Percentiles rank a stretch among this genome's conserved stretches.
Conservation (phyloP, 30 jellyfish, hydroid and myxozoan genomes). For the Pelagia noctiluca region DNA sequence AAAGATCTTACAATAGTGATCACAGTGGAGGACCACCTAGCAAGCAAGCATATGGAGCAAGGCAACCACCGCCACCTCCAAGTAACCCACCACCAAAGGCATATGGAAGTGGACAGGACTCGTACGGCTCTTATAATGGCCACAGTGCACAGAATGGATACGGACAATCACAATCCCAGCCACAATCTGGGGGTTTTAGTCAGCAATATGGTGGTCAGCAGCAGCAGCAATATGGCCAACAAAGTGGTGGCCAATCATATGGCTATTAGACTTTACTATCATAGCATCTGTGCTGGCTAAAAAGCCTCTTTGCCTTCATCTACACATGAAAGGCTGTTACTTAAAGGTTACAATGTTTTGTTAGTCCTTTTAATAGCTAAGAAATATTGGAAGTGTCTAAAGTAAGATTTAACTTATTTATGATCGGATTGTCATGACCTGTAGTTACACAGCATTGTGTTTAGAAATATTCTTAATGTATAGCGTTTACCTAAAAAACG, state of each 20-base stretch:
- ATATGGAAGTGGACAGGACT: not conserved
- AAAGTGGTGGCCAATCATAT: conserved; percentile 39
- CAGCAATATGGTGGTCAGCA: conserved; percentile 13
- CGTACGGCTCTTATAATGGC: conserved; percentile 44
- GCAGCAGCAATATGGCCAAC: not conserved
- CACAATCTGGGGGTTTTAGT: not conserved
- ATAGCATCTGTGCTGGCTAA: conserved; percentile 1
- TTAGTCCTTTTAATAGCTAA: no score
- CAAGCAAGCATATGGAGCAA: conserved; percentile 54
- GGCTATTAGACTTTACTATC: conserved; percentile 27
- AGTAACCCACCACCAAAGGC: conserved; percentile 43
- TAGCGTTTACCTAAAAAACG: no score
- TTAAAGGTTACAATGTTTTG: no score
- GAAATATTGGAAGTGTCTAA: no score
- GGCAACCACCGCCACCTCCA: conserved; percentile 53
- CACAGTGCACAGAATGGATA: conserved; percentile 39
- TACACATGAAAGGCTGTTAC: no score
- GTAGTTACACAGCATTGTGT: no score
- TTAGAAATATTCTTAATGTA: no score
- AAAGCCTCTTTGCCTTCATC: not conserved
- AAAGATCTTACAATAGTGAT: conserved; percentile 54
- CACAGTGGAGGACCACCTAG: conserved; percentile 62
- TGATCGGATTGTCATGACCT: no score
- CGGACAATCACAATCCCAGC: not conserved
- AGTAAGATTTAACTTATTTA: no score